Conservation (phyloP, 53 echinoderm and acorn worm species). For the Stichopus horrens region DNA sequence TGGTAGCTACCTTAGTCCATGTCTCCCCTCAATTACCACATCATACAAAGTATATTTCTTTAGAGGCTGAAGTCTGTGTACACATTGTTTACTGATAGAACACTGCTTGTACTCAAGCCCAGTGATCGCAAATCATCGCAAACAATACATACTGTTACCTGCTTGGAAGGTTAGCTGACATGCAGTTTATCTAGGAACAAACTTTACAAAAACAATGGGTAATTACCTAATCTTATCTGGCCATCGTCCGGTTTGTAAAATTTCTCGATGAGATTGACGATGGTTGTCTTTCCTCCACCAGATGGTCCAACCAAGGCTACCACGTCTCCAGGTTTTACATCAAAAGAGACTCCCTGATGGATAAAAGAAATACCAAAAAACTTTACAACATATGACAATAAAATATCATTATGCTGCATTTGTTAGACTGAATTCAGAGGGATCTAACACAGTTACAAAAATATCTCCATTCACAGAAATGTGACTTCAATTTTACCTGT, state of each 20-base stretch:
- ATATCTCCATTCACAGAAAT: background rate
- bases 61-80: too few relatives aligned
- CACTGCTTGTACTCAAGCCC: too few relatives aligned
- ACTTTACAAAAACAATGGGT: background rate
- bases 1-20: too few relatives aligned
- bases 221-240: constrained; percentile 72
- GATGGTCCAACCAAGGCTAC: constrained; percentile 94
- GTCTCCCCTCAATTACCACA: too few relatives aligned
- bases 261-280: constrained; percentile 88
- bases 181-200: too few relatives aligned
- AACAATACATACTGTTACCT: too few relatives aligned
- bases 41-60: too few relatives aligned
- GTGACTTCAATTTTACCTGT: background rate
- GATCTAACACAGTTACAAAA: background rate
- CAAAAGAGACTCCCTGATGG: constrained; percentile 77
- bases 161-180: too few relatives aligned
- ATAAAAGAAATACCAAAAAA: background rate
- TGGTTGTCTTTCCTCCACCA: constrained; percentile 96
- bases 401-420: background rate
- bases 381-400: background rate
- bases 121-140: too few relatives aligned
- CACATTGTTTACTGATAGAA: too few relatives aligned
- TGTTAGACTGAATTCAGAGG: constrained; percentile 1
- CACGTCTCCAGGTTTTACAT: constrained; percentile 83
- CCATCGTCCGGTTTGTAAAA: constrained; percentile 83